Base-by-base conservation (phyloP, 2,888 invertebrate genomes). In the Limnephilus auricula region DNA sequence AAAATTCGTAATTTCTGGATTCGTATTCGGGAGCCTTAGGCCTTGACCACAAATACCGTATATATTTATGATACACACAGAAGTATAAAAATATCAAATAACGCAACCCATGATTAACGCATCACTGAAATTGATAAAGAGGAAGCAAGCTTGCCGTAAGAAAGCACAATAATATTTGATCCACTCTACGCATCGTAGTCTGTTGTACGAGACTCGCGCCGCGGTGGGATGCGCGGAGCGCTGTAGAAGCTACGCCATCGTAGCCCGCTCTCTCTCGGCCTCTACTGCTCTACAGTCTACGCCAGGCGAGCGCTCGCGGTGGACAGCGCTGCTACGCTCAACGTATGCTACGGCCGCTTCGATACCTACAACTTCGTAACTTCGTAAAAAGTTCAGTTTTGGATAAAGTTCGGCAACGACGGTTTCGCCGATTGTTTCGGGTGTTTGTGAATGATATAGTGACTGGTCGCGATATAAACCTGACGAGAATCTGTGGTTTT, bases 301-400 rank as follows among this genome's bases (percentile, higher is more conserved):
- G 87, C 87, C 87, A 78, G 78, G 87, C 87, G 18, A 88, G 79
- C 87, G 87, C 78, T 78, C 31, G 87, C 65, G 87, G 15, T 34
- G 34, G 87, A 88, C 87, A 34, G 78, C 79, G 13, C 34, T 65
- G 65, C 65, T 25, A 65, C 37, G 15, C 84, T 34, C 32, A 32
- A 15, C 32, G 32, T 25, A 82, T 32, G 80, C 80, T 32, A 25
- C 32, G 30, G 32, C 18, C 18, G 4, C 86, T 32, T 30, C 25
- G 50, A 13, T 31, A 65, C 30, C 15, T 78, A 15, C 85, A 88
- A 78, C 34, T 88, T 79, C 65, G 65, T 65, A 65, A 65, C 25
- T 32, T 13, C 87, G 87, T 34, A 88, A 88, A 88, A 88, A 88
- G 25, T 78, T 32, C 65, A 88, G 18, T 88, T 79, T 88, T 25